These are phyloP conservation scores for Charadrius vociferus DNA, from an alignment of 2,113 vertebrate species.

Conservation along the genomic window DNA sequence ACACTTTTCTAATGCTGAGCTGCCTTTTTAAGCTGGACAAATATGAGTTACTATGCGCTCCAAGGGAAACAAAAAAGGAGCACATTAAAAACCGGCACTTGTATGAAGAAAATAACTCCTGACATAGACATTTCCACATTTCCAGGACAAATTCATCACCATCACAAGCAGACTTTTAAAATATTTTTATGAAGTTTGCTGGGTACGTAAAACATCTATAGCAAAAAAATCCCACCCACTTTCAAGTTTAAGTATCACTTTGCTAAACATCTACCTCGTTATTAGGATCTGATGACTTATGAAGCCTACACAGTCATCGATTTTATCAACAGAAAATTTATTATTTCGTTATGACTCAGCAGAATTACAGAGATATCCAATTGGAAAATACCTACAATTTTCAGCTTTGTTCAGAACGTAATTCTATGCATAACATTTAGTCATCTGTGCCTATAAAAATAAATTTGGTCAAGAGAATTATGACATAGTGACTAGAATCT, in stretches of 20 bases:
- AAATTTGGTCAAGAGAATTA: neutral
- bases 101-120: neutral
- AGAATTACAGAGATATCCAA: neutral
- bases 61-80: slow-evolving; percentile 39
- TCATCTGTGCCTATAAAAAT: neutral
- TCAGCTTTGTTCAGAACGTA: neutral
- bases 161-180: neutral
- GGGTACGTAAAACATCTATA: neutral
- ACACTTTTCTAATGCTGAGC: neutral
- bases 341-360: neutral
- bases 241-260: neutral
- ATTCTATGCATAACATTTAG: neutral
- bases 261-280: neutral
- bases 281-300: neutral
- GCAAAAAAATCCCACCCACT: neutral
- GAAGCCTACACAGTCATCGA: neutral
- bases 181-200: neutral
- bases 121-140: neutral
- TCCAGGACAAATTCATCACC: neutral
- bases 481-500: neutral
- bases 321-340: neutral
- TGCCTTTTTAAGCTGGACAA: slow-evolving; percentile 41
- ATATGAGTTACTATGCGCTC: neutral
- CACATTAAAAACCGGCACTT: slow-evolving; percentile 21
- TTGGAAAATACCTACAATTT: neutral